Evolutionary conservation across 1,140 invertebrate species (phyloP).

Genomic region (Globodera rostochiensis): DNA sequence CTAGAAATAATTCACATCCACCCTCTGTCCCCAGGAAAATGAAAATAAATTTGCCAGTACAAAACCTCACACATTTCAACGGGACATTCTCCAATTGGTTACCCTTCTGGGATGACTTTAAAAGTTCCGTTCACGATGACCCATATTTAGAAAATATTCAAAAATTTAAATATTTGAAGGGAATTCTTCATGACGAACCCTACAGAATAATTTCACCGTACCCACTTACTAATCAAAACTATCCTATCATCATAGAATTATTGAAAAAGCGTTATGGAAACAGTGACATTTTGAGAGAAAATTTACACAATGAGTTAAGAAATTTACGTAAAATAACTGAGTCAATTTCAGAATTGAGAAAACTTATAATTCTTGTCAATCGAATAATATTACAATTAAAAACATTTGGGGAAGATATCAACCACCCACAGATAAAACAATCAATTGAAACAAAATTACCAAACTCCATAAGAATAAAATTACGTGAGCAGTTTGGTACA

Average conservation of each 20-base stretch:
- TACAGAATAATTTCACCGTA: background rate
- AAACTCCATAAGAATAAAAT: background rate
- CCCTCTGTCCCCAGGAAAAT: fast-evolving
- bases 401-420: background rate
- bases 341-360: background rate
- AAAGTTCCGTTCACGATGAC: too few relatives aligned
- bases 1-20: too few relatives aligned
- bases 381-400: background rate
- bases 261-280: background rate
- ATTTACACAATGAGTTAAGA: background rate
- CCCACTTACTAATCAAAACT: background rate
- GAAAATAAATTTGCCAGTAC: too few relatives aligned
- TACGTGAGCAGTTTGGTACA: background rate
- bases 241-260: background rate
- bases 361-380: background rate
- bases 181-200: background rate
- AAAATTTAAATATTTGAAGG: background rate
- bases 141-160: too few relatives aligned
- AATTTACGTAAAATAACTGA: background rate
- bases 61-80: too few relatives aligned
- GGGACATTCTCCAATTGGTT: too few relatives aligned
- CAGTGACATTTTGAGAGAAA: background rate
- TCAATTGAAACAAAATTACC: background rate
- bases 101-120: too few relatives aligned
- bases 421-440: background rate